These are phyloP conservation scores for Limnephilus lunatus DNA, from an alignment of 2,888 invertebrate species.

Conservation along the genomic window DNA sequence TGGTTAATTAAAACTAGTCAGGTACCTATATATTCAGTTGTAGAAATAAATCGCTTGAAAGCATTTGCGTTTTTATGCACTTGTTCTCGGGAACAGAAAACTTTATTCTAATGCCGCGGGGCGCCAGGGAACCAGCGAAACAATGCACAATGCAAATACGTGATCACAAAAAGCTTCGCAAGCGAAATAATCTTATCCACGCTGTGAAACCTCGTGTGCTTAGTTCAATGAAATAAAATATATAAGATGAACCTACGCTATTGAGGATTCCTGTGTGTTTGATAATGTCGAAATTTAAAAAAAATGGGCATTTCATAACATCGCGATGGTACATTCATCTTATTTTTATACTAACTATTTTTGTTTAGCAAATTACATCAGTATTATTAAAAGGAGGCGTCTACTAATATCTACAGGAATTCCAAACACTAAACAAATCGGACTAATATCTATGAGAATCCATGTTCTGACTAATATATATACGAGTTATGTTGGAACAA, in stretches of 20 bases:
- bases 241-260: neutral
- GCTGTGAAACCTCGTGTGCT: neutral
- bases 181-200: neutral
- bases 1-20: neutral
- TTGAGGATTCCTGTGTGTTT: neutral
- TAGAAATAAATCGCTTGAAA: neutral
- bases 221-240: neutral
- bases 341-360: neutral
- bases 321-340: neutral
- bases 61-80: neutral
- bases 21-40: neutral
- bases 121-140: constrained; percentile 8
- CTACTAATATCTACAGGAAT: too few relatives aligned
- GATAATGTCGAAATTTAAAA: neutral
- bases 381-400: too few relatives aligned
- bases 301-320: too few relatives aligned
- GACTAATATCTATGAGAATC: too few relatives aligned
- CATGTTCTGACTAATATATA: too few relatives aligned
- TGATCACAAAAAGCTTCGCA: constrained; percentile 26
- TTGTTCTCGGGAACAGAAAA: neutral
- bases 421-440: too few relatives aligned
- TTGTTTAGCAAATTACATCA: neutral
- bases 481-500: too few relatives aligned
- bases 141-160: constrained; percentile 49
- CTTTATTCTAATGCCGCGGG: neutral